Conservation (phyloP, 1,140 invertebrate species). For the Brachionus rotundiformis region DNA sequence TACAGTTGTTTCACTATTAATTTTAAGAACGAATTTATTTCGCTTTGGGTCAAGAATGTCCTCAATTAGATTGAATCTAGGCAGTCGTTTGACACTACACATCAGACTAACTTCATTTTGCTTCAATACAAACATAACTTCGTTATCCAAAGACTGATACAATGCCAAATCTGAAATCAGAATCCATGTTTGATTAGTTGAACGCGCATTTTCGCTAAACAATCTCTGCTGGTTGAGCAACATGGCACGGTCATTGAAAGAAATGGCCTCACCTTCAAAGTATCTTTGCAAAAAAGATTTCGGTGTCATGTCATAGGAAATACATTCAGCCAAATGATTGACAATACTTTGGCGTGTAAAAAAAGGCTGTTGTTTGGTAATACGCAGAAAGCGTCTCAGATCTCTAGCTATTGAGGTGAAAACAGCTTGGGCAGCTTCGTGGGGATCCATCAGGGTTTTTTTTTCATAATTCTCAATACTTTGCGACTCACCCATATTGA, state of each 20-base stretch:
- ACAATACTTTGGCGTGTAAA: constrained; percentile 89
- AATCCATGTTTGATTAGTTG: constrained; percentile 70
- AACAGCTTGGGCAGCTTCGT: constrained; percentile 69
- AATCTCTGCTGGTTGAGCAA: background rate
- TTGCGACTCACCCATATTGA: background rate
- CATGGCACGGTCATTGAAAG: constrained; percentile 39
- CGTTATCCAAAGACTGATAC: constrained; percentile 78
- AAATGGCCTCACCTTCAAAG: constrained; percentile 69
- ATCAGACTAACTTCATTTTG: constrained; percentile 85
- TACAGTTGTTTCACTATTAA: constrained; percentile 95
- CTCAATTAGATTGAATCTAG: constrained; percentile 84
- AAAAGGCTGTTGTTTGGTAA: constrained; percentile 88
- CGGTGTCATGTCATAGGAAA: constrained; percentile 88
- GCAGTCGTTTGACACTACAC: constrained; percentile 76
- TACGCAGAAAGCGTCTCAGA: constrained; percentile 89
- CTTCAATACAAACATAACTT: constrained; percentile 70
- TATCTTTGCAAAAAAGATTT: constrained; percentile 80
- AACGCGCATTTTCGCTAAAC: constrained; percentile 32
- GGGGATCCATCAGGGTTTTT: constrained; percentile 38
- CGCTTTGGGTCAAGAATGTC: constrained; percentile 91
- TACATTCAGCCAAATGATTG: constrained; percentile 80
- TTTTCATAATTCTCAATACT: background rate
- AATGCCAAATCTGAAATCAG: constrained; percentile 87
- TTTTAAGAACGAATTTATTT: constrained; percentile 87
- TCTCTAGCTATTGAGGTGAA: constrained; percentile 92